Evolutionary conservation across 2,113 vertebrate species (phyloP).

Genomic region (Petrocephalus microphthalmus): DNA sequence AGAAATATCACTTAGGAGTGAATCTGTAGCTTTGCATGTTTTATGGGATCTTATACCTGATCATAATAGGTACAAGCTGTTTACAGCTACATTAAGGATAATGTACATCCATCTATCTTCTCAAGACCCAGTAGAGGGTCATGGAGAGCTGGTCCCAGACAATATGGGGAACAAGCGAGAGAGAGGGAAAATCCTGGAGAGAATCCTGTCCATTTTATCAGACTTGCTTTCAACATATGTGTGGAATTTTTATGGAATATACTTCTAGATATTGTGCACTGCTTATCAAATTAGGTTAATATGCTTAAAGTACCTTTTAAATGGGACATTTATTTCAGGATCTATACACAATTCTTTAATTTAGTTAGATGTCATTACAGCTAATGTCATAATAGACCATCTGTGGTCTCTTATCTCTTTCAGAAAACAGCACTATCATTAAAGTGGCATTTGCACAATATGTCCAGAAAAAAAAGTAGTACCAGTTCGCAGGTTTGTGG

Average conservation of each 20-base stretch:
- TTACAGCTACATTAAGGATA: neutral
- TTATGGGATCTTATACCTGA: neutral
- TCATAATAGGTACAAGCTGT: neutral
- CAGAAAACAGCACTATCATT: conserved; percentile 1
- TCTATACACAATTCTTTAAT: neutral
- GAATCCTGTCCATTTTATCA: neutral
- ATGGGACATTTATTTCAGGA: neutral
- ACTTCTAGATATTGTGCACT: neutral
- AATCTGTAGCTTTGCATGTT: neutral
- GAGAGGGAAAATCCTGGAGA: neutral
- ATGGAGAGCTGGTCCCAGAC: neutral
- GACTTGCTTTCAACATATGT: neutral
- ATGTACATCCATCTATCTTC: neutral
- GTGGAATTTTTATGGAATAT: conserved; percentile 2
- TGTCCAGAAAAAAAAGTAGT: neutral
- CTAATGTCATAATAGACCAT: conserved; percentile 3
- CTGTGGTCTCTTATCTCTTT: neutral
- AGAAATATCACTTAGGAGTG: neutral
- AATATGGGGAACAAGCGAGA: neutral
- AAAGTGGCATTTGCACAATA: neutral
- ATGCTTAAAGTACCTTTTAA: neutral
- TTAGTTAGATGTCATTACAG: neutral
- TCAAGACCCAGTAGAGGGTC: neutral
- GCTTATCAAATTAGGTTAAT: conserved; percentile 1
- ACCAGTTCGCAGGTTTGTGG: neutral